A percentile compares a stretch with the other conserved stretches of the same genome.
Conservation (phyloP, 2,888 invertebrate species). For the Noctua janthina region DNA sequence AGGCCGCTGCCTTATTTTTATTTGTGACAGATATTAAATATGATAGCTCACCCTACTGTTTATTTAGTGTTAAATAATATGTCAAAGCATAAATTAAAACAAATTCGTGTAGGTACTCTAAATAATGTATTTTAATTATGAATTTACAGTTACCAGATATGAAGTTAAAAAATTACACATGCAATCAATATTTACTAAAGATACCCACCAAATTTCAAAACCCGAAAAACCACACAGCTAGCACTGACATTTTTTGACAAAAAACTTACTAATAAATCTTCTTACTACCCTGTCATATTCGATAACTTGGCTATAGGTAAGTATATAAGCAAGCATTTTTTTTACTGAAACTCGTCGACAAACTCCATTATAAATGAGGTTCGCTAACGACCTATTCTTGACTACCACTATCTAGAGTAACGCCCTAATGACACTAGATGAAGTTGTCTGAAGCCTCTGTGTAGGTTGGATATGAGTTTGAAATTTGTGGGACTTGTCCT, state of each 20-base stretch:
- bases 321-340: conserved; percentile 28
- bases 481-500: neutral
- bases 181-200: neutral
- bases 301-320: conserved; percentile 17
- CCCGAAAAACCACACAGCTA: neutral
- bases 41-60: neutral
- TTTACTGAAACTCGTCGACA: conserved; percentile 48
- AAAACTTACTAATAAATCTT: conserved; percentile 4
- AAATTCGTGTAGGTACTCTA: neutral
- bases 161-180: neutral
- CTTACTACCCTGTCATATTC: neutral
- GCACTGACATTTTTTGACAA: neutral
- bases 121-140: neutral
- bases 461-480: conserved; percentile 4
- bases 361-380: conserved; percentile 63
- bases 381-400: conserved; percentile 66
- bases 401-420: conserved; percentile 66
- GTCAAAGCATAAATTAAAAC: too few species aligned
- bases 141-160: neutral
- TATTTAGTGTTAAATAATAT: neutral
- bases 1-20: neutral
- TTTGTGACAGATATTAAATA: too few species aligned
- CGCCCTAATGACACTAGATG: conserved; percentile 67
- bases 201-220: neutral
- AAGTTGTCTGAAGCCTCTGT: conserved; percentile 61